phyloP scores from a whole-genome alignment of 2,797 vertebrate species.

The Carcharodon carcharias region DNA sequence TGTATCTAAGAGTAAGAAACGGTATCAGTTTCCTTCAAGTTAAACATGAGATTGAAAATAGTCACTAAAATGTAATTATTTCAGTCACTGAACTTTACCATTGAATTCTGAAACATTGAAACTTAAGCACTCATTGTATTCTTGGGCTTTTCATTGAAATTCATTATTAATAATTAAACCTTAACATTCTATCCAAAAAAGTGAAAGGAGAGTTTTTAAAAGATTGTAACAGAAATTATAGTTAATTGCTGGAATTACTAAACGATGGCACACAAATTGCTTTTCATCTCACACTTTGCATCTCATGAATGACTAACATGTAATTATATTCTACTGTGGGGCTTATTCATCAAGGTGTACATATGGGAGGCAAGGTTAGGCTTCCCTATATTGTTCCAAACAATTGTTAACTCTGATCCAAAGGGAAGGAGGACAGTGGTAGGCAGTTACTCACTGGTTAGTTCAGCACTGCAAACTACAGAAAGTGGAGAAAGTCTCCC shows the following conservation, averaged over 20 bases:
- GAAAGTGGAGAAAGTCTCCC: not conserved
- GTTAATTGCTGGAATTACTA: slow-evolving; percentile 3
- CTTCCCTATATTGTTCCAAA: not conserved
- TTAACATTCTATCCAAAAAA: not conserved
- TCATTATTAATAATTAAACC: not conserved
- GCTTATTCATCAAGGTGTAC: not conserved
- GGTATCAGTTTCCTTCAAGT: not conserved
- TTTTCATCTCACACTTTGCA: not conserved
- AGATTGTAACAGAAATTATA: not conserved
- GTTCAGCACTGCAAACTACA: not conserved
- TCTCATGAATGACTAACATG: slow-evolving; percentile 1
- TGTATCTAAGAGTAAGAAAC: not conserved
- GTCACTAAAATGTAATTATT: not conserved
- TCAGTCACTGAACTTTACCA: not conserved
- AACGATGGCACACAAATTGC: not conserved
- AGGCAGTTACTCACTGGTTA: not conserved
- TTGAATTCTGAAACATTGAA: not conserved
- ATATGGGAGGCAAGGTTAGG: not conserved
- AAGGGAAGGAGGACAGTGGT: not conserved
- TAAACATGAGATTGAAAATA: not conserved
- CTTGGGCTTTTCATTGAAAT: not conserved
- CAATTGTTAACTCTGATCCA: not conserved
- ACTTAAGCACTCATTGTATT: not conserved
- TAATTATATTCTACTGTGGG: not conserved
- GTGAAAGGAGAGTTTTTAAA: not conserved